Evolutionary conservation across 2,888 invertebrate species (phyloP).

Genomic region (Mechanitis mazaeus): DNA sequence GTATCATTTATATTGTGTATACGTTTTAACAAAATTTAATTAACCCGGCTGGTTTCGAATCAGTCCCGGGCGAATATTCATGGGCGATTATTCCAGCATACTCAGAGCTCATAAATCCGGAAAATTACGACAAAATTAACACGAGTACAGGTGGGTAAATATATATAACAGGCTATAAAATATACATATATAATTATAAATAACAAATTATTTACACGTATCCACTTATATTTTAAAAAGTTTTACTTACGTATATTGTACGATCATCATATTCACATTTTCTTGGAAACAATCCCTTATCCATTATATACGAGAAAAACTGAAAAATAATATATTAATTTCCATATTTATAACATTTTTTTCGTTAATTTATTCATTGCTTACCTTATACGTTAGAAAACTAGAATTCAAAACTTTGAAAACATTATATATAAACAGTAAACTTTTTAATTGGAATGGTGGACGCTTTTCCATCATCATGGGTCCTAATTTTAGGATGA

Average conservation of each 20-base stretch:
- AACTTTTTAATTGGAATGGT: constrained; percentile 76
- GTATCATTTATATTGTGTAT: no score
- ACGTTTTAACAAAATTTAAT: no score
- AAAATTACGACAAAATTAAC: no score
- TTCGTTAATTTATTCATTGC: constrained; percentile 8
- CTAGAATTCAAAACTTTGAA: constrained; percentile 77
- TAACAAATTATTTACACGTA: no score
- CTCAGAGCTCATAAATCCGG: no score
- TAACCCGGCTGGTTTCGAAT: no score
- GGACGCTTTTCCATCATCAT: constrained; percentile 78
- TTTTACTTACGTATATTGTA: constrained; percentile 37
- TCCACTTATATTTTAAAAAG: no score
- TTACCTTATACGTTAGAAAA: constrained; percentile 73
- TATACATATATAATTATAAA: no score
- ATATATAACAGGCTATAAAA: no score
- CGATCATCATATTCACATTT: constrained; percentile 40
- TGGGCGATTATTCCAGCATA: no score
- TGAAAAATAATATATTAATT: constrained; percentile 26
- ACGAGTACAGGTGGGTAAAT: no score
- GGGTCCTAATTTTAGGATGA: constrained; percentile 81
- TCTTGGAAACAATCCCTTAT: constrained; percentile 42
- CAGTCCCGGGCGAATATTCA: no score
- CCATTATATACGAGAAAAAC: constrained; percentile 38
- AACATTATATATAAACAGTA: constrained; percentile 80
- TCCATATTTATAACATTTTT: neutral